Percentiles rank a stretch among this genome's conserved stretches.
phyloP scores from a whole-genome alignment of 2,113 vertebrate genomes.

The Procavia capensis region DNA sequence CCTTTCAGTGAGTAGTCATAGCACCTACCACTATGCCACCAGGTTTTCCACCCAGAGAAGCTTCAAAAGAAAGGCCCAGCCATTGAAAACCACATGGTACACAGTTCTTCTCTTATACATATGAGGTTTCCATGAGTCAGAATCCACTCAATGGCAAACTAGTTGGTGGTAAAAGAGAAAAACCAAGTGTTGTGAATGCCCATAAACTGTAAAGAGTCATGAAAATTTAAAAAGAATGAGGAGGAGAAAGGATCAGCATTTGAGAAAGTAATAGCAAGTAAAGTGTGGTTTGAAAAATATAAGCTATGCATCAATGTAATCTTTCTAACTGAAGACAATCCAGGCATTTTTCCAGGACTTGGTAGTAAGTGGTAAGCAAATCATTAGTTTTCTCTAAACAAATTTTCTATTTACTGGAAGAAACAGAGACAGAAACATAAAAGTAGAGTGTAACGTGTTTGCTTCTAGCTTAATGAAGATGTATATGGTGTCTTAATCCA shows the following conservation, averaged over 20 bases:
- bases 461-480: neutral
- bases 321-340: neutral
- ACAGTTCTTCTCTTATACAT: no score
- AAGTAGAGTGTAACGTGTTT: fast-evolving
- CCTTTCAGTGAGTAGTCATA: no score
- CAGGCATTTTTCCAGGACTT: neutral
- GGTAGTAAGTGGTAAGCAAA: neutral
- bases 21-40: no score
- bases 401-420: neutral
- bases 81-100: no score
- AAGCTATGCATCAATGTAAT: neutral
- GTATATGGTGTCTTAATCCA: neutral
- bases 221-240: neutral
- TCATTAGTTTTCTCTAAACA: neutral
- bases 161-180: neutral
- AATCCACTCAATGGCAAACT: no score
- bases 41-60: no score
- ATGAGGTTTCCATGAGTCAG: no score
- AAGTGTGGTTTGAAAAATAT: neutral
- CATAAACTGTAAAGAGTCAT: neutral
- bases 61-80: no score
- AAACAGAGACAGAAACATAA: neutral
- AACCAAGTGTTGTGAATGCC: neutral
- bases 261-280: neutral
- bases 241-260: neutral